A percentile compares a stretch with the other conserved stretches of the same genome.
Evolutionary conservation across 2,888 invertebrate genomes (phyloP).

Genomic region (Biston stratarius): DNA sequence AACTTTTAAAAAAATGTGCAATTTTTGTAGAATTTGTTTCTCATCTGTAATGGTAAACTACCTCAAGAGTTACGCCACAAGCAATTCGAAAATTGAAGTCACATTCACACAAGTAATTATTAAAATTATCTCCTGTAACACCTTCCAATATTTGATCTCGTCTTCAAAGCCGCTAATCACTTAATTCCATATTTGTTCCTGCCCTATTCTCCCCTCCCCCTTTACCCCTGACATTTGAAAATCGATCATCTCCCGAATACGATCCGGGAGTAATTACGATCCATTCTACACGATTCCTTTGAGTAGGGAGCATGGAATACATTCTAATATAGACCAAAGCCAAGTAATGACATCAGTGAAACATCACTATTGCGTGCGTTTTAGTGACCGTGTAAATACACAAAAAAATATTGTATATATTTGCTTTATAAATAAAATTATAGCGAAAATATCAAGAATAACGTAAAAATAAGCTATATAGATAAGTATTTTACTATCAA

Average conservation of each 20-base stretch:
- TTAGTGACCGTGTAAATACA: not conserved
- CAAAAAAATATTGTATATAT: too few relatives aligned
- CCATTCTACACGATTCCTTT: constrained; percentile 13
- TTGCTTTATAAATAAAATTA: too few relatives aligned
- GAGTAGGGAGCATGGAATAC: not conserved
- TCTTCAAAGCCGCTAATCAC: constrained; percentile 16
- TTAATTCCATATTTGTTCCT: constrained; percentile 22
- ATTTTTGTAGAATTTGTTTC: too few relatives aligned
- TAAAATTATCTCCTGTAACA: constrained; percentile 12
- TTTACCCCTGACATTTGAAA: constrained; percentile 5
- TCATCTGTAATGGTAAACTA: too few relatives aligned
- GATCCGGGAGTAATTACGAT: constrained; percentile 13
- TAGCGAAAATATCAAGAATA: too few relatives aligned
- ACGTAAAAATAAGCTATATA: too few relatives aligned
- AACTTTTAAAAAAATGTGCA: too few relatives aligned
- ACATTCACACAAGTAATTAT: not conserved
- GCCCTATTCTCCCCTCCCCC: not conserved
- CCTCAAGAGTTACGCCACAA: not conserved
- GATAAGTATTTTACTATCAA: too few relatives aligned
- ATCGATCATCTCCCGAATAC: constrained; percentile 18
- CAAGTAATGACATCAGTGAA: not conserved
- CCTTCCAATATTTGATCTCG: constrained; percentile 15
- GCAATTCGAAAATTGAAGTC: not conserved
- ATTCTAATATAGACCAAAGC: not conserved
- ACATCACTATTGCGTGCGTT: not conserved